These are phyloP conservation scores for Zosterops japonicus DNA, from an alignment of 2,113 vertebrate species.

Conservation along the genomic window DNA sequence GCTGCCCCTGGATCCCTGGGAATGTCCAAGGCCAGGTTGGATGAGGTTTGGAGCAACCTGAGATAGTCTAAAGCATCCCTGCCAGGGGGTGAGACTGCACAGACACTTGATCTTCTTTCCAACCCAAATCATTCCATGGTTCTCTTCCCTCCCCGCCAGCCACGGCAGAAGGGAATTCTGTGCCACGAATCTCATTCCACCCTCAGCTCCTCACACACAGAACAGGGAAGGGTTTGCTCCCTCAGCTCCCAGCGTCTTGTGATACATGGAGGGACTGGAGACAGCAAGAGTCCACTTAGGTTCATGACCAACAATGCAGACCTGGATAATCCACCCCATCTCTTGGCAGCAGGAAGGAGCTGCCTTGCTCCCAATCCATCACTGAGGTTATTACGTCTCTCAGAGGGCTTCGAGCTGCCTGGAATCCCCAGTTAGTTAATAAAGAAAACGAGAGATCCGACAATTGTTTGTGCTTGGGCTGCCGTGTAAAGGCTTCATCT, in stretches of 20 bases:
- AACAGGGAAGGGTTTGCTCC: neutral
- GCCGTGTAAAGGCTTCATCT: constrained; percentile 74
- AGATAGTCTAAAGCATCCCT: fast-evolving
- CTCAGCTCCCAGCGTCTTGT: neutral
- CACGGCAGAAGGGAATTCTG: neutral
- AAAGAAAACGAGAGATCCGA: constrained; percentile 73
- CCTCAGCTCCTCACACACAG: fast-evolving
- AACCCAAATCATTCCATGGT: neutral
- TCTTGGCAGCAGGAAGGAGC: constrained; percentile 52
- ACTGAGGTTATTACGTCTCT: constrained; percentile 52
- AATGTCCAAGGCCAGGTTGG: neutral
- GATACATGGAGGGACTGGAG: fast-evolving
- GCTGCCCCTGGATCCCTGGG: neutral
- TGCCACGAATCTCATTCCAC: neutral
- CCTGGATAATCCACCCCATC: constrained; percentile 36
- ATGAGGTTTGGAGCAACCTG: fast-evolving
- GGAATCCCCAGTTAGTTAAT: constrained; percentile 72
- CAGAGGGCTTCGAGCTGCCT: constrained; percentile 51
- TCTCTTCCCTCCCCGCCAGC: neutral
- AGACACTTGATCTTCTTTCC: neutral
- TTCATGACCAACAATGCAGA: neutral
- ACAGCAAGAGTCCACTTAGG: neutral
- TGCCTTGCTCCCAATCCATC: constrained; percentile 54
- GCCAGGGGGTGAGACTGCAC: neutral
- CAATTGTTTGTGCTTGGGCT: constrained; percentile 75